phyloP scores from a whole-genome alignment of 2,113 vertebrate genomes.

The Archocentrus centrarchus region DNA sequence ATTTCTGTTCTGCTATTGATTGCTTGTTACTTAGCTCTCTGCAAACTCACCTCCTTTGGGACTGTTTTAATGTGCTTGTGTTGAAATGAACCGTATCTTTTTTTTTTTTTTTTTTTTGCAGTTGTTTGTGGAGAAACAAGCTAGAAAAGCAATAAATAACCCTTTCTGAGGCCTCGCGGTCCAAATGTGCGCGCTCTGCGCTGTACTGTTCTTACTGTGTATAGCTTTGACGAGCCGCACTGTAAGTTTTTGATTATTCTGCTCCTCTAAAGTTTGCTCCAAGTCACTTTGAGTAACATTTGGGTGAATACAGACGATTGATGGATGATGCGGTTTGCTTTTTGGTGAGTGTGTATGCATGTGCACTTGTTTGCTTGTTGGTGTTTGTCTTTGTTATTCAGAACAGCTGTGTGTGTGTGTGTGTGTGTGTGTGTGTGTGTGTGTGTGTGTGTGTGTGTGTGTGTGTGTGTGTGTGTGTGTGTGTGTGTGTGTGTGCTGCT shows the following conservation, averaged over 20 bases:
- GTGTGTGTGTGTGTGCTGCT: neutral
- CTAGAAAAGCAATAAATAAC: conserved; percentile 17
- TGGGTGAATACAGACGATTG: conserved; percentile 32
- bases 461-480: neutral
- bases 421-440: neutral
- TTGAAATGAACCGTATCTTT: neutral
- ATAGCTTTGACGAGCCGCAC: neutral
- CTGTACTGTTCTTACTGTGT: neutral
- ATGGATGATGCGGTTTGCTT: conserved; percentile 61
- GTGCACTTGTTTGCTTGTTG: conserved; percentile 44
- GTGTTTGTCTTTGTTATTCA: conserved; percentile 43
- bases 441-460: neutral
- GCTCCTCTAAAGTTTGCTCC: conserved; percentile 35
- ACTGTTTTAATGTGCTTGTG: neutral
- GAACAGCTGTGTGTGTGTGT: neutral
- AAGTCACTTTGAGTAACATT: conserved; percentile 43
- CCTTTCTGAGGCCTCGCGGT: neutral
- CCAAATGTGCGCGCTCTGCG: neutral
- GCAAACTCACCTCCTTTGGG: neutral
- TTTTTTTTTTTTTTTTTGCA: neutral
- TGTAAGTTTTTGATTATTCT: conserved; percentile 52
- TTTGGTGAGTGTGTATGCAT: conserved; percentile 12
- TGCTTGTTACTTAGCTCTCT: neutral
- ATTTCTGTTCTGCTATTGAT: conserved; percentile 1
- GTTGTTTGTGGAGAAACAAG: conserved; percentile 14